Percentiles rank a stretch among this genome's conserved stretches.
These are phyloP conservation scores for Mactromeris polynyma DNA, from an alignment of 2,888 invertebrate species.

Conservation along the genomic window DNA sequence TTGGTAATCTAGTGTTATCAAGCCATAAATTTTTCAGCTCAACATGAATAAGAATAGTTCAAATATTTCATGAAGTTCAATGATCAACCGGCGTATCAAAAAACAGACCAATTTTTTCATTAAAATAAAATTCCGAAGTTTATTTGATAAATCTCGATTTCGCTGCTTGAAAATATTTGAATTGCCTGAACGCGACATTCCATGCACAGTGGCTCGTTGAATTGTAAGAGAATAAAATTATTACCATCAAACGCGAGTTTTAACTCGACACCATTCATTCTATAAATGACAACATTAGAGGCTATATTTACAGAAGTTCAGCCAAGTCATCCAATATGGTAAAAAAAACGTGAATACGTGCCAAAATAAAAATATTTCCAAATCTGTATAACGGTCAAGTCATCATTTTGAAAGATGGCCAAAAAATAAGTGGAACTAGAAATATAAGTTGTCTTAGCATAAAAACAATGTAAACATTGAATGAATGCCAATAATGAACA, in stretches of 20 bases:
- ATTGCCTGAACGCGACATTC: neutral
- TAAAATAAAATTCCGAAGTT: slow-evolving; percentile 1
- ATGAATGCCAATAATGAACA: neutral
- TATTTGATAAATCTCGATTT: slow-evolving; percentile 11
- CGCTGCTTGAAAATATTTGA: slow-evolving; percentile 13
- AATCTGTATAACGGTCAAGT: neutral
- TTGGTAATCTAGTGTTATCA: slow-evolving; percentile 23
- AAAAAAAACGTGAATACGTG: neutral
- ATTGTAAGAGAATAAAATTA: neutral
- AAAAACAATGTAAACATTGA: neutral
- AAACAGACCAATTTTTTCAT: neutral
- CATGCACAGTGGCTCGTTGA: neutral
- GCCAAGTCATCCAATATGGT: neutral
- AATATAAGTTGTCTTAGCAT: neutral
- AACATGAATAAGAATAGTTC: slow-evolving; percentile 17
- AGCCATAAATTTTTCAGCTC: neutral
- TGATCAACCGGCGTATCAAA: neutral
- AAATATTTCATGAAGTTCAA: slow-evolving; percentile 23
- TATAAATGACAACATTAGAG: neutral
- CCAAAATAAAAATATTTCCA: neutral
- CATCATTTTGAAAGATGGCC: slow-evolving; percentile 4
- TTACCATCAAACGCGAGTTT: neutral
- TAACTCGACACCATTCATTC: neutral
- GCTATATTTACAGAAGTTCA: neutral
- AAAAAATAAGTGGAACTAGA: neutral